A percentile compares a stretch with the other conserved stretches of the same genome.
Conservation (phyloP, 2,113 vertebrate genomes). For the Sapayoa aenigma region DNA sequence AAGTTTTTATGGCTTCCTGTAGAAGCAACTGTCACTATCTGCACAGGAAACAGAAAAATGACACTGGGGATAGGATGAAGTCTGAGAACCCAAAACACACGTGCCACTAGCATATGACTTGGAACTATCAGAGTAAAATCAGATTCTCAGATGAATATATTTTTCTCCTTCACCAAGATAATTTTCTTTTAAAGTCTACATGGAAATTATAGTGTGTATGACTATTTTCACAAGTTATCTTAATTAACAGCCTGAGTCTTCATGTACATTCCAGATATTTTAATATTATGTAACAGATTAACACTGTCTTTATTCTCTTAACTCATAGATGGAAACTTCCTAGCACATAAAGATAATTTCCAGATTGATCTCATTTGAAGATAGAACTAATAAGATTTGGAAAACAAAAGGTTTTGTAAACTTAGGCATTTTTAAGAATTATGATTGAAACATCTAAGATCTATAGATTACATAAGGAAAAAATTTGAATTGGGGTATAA, state of each 20-base stretch:
- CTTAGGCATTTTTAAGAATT: not conserved
- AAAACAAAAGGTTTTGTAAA: not conserved
- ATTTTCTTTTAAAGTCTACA: slow-evolving; percentile 16
- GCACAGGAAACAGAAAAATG: not conserved
- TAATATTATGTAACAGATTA: slow-evolving; percentile 33
- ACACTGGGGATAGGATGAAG: not conserved
- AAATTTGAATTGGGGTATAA: not conserved
- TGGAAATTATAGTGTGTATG: slow-evolving; percentile 11
- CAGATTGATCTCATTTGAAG: not conserved
- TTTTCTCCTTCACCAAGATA: not conserved
- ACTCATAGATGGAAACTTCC: slow-evolving; percentile 14
- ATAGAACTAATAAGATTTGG: not conserved
- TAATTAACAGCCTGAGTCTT: slow-evolving; percentile 44
- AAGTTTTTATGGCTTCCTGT: not conserved
- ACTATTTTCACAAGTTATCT: slow-evolving; percentile 34
- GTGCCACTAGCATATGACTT: not conserved
- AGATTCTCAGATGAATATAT: not conserved
- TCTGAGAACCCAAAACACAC: not conserved
- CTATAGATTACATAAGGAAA: not conserved
- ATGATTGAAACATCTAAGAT: not conserved
- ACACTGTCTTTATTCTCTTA: slow-evolving; percentile 33
- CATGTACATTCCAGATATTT: not conserved
- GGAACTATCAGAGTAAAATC: not conserved
- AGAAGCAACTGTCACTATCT: not conserved
- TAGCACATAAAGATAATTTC: slow-evolving; percentile 19